Percentiles rank a stretch among this genome's conserved stretches.
Conservation (phyloP, 2,888 invertebrate species). For the Carabus problematicus region DNA sequence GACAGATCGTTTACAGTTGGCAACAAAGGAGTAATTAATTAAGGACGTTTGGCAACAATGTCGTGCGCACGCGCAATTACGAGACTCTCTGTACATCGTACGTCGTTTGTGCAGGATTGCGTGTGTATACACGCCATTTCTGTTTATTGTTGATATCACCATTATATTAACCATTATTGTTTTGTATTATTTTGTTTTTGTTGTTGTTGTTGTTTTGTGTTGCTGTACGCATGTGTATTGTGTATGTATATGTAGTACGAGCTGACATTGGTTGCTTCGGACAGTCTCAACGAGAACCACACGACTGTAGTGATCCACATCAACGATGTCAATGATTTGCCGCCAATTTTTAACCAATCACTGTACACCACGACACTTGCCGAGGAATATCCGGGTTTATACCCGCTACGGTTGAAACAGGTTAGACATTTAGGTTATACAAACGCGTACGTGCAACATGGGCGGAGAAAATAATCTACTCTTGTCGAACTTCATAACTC, state of each 20-base stretch:
- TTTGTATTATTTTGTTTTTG: no score
- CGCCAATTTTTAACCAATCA: conserved; percentile 79
- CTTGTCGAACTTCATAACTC: no score
- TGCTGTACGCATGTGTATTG: conserved; percentile 49
- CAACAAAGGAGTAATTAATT: no score
- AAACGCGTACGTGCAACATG: background rate
- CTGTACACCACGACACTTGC: conserved; percentile 75
- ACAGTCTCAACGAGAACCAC: conserved; percentile 88
- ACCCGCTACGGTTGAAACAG: conserved; percentile 75
- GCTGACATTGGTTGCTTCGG: conserved; percentile 87
- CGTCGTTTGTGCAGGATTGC: conserved; percentile 46
- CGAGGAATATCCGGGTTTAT: conserved; percentile 77
- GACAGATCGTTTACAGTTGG: no score
- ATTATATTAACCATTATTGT: no score
- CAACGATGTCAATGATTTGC: conserved; percentile 88
- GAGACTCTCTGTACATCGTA: no score
- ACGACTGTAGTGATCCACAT: conserved; percentile 83
- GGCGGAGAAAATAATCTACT: no score
- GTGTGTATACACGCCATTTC: conserved; percentile 48
- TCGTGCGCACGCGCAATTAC: no score
- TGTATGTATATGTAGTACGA: conserved; percentile 70
- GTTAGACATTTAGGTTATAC: conserved; percentile 58
- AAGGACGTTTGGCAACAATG: no score
- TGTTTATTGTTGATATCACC: conserved; percentile 37
- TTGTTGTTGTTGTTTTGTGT: conserved; percentile 42